phyloP scores from a whole-genome alignment of 2,797 vertebrate genomes.

The Gymnocypris eckloni region DNA sequence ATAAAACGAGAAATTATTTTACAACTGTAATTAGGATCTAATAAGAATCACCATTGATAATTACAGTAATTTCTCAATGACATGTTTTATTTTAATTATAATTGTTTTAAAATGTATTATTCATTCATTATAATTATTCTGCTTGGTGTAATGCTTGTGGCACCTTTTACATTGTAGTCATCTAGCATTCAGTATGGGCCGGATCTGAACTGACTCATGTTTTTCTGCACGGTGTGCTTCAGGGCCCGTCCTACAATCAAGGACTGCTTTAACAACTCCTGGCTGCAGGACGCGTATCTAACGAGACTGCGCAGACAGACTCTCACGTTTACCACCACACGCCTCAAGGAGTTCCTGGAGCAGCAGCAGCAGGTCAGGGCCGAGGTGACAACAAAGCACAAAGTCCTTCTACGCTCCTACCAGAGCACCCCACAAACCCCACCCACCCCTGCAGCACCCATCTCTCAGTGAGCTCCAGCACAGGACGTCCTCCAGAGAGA shows the following conservation, averaged over 20 bases:
- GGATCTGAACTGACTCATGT: neutral
- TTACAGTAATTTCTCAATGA: neutral
- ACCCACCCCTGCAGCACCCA: slow-evolving; percentile 73
- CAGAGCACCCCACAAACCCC: slow-evolving; percentile 81
- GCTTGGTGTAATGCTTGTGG: neutral
- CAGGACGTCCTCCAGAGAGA: slow-evolving; percentile 49
- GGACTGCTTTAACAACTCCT: slow-evolving; percentile 93
- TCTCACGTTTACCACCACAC: slow-evolving; percentile 94
- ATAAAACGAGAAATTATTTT: neutral
- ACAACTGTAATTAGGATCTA: too few species aligned
- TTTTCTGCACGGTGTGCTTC: slow-evolving; percentile 38
- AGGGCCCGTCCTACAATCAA: slow-evolving; percentile 95
- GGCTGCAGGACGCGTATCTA: slow-evolving; percentile 97
- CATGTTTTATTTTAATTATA: neutral
- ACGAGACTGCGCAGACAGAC: slow-evolving; percentile 97
- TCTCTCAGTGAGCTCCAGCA: slow-evolving; percentile 77
- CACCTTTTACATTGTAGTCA: neutral
- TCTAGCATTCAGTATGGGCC: neutral
- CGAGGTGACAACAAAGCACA: slow-evolving; percentile 90
- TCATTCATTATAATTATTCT: neutral
- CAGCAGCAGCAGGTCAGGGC: slow-evolving; percentile 87
- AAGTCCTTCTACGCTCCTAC: slow-evolving; percentile 97
- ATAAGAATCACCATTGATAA: neutral
- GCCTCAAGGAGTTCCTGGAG: slow-evolving; percentile 96
- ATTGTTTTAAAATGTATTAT: neutral